phyloP scores from a whole-genome alignment of 1,140 invertebrate species.

The Drosophila ironensis region DNA sequence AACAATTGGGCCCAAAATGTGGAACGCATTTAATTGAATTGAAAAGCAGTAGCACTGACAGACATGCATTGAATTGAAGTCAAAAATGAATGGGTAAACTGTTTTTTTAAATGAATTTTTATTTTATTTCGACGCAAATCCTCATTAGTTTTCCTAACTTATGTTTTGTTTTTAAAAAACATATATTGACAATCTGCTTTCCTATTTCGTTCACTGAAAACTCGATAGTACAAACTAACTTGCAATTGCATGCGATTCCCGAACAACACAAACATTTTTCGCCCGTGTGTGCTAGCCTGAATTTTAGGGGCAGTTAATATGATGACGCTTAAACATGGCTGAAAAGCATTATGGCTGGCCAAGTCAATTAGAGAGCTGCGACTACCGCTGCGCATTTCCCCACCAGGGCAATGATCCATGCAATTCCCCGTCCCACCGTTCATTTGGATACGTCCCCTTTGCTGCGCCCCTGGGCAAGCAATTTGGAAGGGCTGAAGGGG shows the following conservation, averaged over 20 bases:
- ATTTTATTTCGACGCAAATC: too few relatives aligned
- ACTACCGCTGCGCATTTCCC: constrained; percentile 14
- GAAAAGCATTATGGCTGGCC: constrained; percentile 64
- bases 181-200: neutral
- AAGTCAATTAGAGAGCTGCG: constrained; percentile 67
- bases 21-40: constrained; percentile 69
- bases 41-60: constrained; percentile 43
- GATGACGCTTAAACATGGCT: constrained; percentile 67
- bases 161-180: neutral
- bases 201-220: neutral
- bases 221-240: neutral
- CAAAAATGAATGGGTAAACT: neutral
- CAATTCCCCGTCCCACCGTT: neutral
- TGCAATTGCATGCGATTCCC: constrained; percentile 21
- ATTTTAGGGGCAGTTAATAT: constrained; percentile 50
- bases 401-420: constrained; percentile 12
- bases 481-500: neutral
- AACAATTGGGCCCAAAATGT: constrained; percentile 56
- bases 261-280: constrained; percentile 11
- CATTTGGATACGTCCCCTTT: neutral
- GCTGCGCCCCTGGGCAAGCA: constrained; percentile 18
- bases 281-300: neutral
- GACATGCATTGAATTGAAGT: neutral
- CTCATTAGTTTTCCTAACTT: too few relatives aligned
- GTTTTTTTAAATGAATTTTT: neutral